phyloP scores from a whole-genome alignment of 2,888 invertebrate genomes.

The Polietes domitor region DNA sequence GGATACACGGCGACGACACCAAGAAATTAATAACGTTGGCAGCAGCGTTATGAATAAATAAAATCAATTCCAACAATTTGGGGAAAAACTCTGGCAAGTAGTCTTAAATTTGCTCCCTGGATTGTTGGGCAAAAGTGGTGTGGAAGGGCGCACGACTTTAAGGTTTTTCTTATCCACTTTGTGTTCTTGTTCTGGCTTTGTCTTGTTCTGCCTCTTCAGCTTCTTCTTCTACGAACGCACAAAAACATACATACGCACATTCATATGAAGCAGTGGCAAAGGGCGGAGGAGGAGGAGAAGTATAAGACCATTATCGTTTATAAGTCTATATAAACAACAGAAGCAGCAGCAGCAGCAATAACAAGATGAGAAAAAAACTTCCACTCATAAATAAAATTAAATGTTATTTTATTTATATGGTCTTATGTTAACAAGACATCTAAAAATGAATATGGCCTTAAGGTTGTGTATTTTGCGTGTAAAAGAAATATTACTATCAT shows the following conservation, averaged over 20 bases:
- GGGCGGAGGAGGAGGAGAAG: neutral
- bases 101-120: neutral
- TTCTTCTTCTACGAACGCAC: neutral
- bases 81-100: neutral
- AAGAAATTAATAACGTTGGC: conserved; percentile 19
- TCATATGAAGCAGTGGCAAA: neutral
- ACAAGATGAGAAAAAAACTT: conserved; percentile 34
- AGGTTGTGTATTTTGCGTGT: conserved; percentile 50
- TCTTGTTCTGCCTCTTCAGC: no score
- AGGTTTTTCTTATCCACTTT: conserved; percentile 15
- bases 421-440: conserved; percentile 61
- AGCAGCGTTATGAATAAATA: conserved; percentile 50
- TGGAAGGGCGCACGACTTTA: neutral
- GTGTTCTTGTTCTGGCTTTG: neutral
- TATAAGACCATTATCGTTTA: conserved; percentile 48
- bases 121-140: conserved; percentile 5
- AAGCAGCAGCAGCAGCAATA: conserved; percentile 15
- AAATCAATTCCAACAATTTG: conserved; percentile 51
- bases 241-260: neutral
- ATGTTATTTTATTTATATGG: conserved; percentile 75
- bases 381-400: conserved; percentile 76
- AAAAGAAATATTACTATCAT: conserved; percentile 59
- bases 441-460: conserved; percentile 38
- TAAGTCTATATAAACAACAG: conserved; percentile 39
- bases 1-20: neutral